Conservation (phyloP, 2,113 vertebrate genomes). For the Entelurus aequoreus region DNA sequence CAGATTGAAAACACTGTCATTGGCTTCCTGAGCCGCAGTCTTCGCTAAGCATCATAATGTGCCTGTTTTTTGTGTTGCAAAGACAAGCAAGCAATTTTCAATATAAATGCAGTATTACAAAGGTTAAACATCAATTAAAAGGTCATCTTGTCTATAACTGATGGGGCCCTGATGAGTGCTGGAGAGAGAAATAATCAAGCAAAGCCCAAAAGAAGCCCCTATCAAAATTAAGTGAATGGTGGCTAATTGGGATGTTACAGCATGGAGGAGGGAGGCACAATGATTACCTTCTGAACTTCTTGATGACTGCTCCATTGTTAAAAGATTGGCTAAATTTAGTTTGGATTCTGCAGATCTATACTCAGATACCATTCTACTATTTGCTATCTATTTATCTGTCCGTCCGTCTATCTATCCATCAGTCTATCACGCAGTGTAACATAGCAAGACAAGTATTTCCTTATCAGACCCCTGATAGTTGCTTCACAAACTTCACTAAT, state of each 20-base stretch:
- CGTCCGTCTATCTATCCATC: conserved; percentile 18
- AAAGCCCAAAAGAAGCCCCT: conserved; percentile 50
- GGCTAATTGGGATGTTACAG: conserved; percentile 46
- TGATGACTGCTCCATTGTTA: conserved; percentile 11
- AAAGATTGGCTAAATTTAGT: conserved; percentile 30
- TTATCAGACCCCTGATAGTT: conserved; percentile 44
- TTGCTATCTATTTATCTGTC: not conserved
- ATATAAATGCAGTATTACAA: conserved; percentile 61
- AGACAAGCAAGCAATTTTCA: conserved; percentile 58
- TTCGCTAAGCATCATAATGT: conserved; percentile 57
- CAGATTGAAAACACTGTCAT: conserved; percentile 68
- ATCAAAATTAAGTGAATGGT: conserved; percentile 47
- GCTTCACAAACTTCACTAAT: conserved; percentile 68
- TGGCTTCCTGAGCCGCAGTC: conserved; percentile 62
- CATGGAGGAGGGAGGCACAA: not conserved
- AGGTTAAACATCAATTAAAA: conserved; percentile 77
- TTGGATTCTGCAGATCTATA: not conserved
- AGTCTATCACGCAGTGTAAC: conserved; percentile 11
- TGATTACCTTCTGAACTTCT: conserved; percentile 13
- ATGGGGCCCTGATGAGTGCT: conserved; percentile 47
- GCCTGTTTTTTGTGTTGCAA: conserved; percentile 43
- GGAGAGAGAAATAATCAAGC: conserved; percentile 58
- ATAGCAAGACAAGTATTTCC: conserved; percentile 22
- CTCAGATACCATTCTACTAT: no score
- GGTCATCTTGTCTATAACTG: conserved; percentile 74